Percentiles rank a stretch among this genome's conserved stretches.
Evolutionary conservation across 2,888 invertebrate genomes (phyloP).

Genomic region (Pyrochroa serraticornis): DNA sequence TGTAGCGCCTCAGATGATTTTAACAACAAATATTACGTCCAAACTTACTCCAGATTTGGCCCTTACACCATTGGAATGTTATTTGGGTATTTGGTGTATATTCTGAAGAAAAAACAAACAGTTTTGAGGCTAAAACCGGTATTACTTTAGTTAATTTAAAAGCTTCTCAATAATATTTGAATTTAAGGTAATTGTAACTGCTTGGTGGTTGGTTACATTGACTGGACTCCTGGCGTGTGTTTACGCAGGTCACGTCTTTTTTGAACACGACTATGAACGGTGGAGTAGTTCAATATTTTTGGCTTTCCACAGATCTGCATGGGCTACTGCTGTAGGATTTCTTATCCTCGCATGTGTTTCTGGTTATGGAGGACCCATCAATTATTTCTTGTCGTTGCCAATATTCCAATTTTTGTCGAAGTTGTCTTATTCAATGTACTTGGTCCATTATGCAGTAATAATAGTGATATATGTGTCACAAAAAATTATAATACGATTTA

Average conservation of each 20-base stretch:
- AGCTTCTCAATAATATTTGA: neutral
- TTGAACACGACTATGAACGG: constrained; percentile 3
- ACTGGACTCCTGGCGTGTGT: constrained; percentile 12
- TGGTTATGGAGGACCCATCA: constrained; percentile 50
- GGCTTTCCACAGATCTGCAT: constrained; percentile 14
- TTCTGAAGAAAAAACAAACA: constrained; percentile 2
- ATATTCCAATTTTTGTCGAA: constrained; percentile 61
- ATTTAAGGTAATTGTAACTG: neutral
- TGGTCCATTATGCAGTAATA: constrained; percentile 52
- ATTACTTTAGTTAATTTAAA: neutral
- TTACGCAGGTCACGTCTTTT: constrained; percentile 3
- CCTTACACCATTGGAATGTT: constrained; percentile 22
- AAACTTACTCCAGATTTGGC: constrained; percentile 15
- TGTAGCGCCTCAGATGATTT: neutral
- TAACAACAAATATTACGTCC: constrained; percentile 3
- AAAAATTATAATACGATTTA: constrained; percentile 15
- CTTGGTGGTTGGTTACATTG: constrained; percentile 8
- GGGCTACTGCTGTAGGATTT: constrained; percentile 11
- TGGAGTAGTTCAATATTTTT: constrained; percentile 2
- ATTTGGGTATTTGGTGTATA: constrained; percentile 10
- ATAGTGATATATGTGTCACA: constrained; percentile 5
- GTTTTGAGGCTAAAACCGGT: neutral
- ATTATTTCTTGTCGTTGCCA: constrained; percentile 58
- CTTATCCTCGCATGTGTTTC: constrained; percentile 15
- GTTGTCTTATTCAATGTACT: constrained; percentile 60